Evolutionary conservation across 2,797 vertebrate species (phyloP).

Genomic region (Gallinago solitaria): DNA sequence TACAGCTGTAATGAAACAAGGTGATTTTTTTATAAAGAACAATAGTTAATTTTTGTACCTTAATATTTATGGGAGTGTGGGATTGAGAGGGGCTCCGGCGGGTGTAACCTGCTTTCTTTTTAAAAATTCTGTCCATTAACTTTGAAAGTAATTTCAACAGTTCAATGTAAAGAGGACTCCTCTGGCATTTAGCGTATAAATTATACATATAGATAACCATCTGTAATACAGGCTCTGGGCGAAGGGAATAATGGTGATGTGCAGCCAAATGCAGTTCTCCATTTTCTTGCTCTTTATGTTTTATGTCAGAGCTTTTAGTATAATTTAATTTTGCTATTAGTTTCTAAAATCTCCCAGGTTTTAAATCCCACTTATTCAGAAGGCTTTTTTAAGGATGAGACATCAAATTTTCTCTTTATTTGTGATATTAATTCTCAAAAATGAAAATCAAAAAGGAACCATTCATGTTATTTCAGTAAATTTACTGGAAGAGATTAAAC

Average conservation of each 20-base stretch:
- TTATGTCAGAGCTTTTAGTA: conserved; percentile 21
- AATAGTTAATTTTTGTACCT: not conserved
- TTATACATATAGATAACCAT: not conserved
- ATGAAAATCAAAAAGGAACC: not conserved
- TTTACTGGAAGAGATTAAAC: conserved; percentile 46
- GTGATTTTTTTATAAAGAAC: not conserved
- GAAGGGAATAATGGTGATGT: not conserved
- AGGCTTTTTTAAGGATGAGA: not conserved
- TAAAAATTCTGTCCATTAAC: not conserved
- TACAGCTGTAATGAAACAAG: fast-evolving
- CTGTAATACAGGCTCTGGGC: not conserved
- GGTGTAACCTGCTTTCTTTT: not conserved
- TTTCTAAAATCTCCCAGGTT: conserved; percentile 29
- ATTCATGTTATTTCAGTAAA: conserved; percentile 29
- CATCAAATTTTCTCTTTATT: not conserved
- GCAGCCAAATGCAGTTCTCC: not conserved
- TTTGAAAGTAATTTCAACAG: not conserved
- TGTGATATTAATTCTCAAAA: conserved; percentile 17
- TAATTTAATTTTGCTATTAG: conserved; percentile 65
- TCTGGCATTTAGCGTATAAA: not conserved
- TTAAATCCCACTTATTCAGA: conserved; percentile 44
- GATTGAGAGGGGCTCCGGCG: not conserved
- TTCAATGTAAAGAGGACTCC: not conserved
- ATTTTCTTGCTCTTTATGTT: not conserved
- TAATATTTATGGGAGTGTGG: fast-evolving